Conservation (phyloP, 2,797 vertebrate genomes). For the Percopsis omiscomaycus region DNA sequence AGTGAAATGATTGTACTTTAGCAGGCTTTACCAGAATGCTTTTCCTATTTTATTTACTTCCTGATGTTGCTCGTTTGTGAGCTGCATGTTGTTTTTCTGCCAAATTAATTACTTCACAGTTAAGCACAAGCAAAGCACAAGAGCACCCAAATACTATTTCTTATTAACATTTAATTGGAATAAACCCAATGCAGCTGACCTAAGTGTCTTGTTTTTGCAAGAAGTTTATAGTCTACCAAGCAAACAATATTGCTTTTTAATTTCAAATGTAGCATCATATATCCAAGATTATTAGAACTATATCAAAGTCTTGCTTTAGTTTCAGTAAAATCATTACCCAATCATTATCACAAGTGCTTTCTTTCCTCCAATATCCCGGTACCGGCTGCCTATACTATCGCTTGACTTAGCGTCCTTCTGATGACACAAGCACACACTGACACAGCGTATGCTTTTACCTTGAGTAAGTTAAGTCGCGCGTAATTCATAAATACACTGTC, state of each 20-base stretch:
- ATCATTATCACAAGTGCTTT: constrained; percentile 3
- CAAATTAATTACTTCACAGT: constrained; percentile 57
- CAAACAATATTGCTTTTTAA: constrained; percentile 20
- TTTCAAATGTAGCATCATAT: neutral
- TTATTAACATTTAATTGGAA: constrained; percentile 45
- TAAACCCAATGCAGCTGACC: constrained; percentile 39
- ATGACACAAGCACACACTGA: constrained; percentile 47
- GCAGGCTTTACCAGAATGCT: constrained; percentile 29
- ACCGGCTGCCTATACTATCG: constrained; percentile 42
- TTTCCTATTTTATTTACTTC: constrained; percentile 36
- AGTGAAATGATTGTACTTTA: constrained; percentile 27
- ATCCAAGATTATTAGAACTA: neutral
- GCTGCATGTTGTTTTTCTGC: constrained; percentile 47
- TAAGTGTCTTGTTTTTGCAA: constrained; percentile 55
- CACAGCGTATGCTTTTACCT: constrained; percentile 56
- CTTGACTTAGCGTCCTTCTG: constrained; percentile 56
- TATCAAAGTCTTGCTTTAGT: constrained; percentile 35
- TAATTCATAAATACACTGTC: constrained; percentile 78
- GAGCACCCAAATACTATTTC: constrained; percentile 40
- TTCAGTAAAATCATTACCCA: too few species aligned
- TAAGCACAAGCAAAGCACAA: constrained; percentile 52
- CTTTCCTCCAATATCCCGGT: constrained; percentile 25
- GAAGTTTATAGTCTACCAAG: constrained; percentile 28
- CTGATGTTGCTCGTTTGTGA: constrained; percentile 36
- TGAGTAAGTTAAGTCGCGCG: constrained; percentile 69